Conservation (phyloP, 2,797 vertebrate species). For the Alectoris magna region DNA sequence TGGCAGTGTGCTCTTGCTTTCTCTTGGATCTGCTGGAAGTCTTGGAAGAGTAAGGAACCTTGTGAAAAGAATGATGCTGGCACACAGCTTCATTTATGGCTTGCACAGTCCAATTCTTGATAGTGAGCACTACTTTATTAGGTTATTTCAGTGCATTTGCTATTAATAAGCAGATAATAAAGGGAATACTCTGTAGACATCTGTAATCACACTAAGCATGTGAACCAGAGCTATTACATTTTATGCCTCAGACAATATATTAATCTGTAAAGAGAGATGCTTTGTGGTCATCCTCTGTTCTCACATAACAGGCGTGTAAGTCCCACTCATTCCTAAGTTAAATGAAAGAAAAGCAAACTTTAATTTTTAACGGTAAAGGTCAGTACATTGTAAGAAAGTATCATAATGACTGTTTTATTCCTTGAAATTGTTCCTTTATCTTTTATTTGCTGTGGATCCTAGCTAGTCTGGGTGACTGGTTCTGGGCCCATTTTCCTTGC, state of each 20-base stretch:
- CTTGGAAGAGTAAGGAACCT: not conserved
- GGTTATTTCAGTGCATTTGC: not conserved
- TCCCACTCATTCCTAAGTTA: constrained; percentile 43
- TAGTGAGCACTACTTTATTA: not conserved
- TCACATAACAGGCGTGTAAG: constrained; percentile 31
- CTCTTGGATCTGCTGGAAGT: not conserved
- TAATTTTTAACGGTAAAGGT: not conserved
- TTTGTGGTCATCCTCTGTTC: not conserved
- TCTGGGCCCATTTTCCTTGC: not conserved
- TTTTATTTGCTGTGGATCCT: not conserved
- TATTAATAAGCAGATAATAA: not conserved
- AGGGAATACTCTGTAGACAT: not conserved
- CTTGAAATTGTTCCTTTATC: not conserved
- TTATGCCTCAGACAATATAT: constrained; percentile 11
- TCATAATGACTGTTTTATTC: not conserved
- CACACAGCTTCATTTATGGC: not conserved
- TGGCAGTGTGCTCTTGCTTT: not conserved
- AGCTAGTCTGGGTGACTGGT: not conserved
- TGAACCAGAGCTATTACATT: not conserved
- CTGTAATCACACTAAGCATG: not conserved
- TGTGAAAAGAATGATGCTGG: not conserved
- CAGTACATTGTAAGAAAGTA: not conserved
- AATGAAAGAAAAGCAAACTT: not conserved
- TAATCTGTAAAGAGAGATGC: not conserved
- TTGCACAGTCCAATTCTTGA: not conserved